Evolutionary conservation across 2,113 vertebrate genomes (phyloP).

Genomic region (Dolichotis patagonum): DNA sequence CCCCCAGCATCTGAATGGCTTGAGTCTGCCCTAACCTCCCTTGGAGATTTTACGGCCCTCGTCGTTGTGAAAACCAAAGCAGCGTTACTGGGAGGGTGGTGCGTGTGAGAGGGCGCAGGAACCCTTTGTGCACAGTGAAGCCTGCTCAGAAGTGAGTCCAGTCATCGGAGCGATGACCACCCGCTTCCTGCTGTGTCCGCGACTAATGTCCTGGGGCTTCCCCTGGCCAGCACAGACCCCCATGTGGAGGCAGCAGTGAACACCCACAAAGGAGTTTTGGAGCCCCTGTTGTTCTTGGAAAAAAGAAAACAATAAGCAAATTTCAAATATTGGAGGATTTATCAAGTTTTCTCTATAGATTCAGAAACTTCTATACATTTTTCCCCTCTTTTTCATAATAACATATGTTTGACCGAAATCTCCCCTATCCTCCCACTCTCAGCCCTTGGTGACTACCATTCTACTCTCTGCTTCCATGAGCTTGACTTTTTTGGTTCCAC

Average conservation of each 20-base stretch:
- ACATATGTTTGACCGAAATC: too few species aligned
- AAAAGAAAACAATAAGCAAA: conserved; percentile 1
- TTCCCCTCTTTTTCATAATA: not conserved
- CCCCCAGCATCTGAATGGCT: not conserved
- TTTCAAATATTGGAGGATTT: not conserved
- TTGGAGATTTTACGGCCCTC: not conserved
- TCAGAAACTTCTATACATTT: not conserved
- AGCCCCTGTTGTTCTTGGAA: not conserved
- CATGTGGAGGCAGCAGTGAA: fast-evolving
- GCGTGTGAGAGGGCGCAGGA: not conserved
- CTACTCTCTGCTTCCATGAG: not conserved
- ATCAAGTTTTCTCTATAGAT: not conserved
- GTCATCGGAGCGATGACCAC: not conserved
- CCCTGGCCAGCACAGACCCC: not conserved
- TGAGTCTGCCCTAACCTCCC: not conserved
- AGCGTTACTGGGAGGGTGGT: not conserved
- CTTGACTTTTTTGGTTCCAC: not conserved
- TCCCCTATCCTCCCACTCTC: too few species aligned
- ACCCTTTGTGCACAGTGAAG: fast-evolving
- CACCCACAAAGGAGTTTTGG: not conserved
- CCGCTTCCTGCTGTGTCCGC: not conserved
- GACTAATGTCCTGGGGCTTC: not conserved
- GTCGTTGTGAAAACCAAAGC: not conserved
- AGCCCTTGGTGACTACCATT: not conserved
- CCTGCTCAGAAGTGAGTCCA: not conserved